Conservation (phyloP, 2,888 invertebrate genomes). For the Sinodicranocentrus sp. region DNA sequence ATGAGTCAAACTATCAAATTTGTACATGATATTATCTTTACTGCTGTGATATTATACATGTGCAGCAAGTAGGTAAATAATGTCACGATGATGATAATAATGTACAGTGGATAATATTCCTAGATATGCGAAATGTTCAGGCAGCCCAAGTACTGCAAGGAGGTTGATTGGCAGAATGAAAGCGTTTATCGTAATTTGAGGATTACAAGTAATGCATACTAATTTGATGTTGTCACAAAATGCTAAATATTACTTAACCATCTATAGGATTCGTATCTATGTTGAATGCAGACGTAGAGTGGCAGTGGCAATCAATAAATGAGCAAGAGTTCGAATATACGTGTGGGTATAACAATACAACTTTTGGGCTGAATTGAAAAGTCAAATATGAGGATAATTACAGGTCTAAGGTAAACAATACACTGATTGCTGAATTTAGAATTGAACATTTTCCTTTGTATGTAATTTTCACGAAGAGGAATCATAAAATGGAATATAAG, state of each 20-base stretch:
- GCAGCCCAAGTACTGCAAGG: neutral
- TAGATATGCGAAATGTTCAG: slow-evolving; percentile 54
- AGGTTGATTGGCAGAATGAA: slow-evolving; percentile 67
- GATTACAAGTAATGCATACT: slow-evolving; percentile 67
- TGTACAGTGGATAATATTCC: slow-evolving; percentile 19
- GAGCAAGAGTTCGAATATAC: neutral
- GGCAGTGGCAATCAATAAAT: slow-evolving; percentile 7
- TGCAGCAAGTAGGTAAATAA: slow-evolving; percentile 31
- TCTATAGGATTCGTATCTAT: slow-evolving; percentile 4
- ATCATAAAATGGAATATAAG: neutral
- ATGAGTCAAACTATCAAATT: slow-evolving; percentile 30
- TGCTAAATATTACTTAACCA: slow-evolving; percentile 25
- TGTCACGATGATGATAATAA: slow-evolving; percentile 47
- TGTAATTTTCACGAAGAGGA: neutral
- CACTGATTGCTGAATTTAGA: neutral
- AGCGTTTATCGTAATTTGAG: slow-evolving; percentile 63
- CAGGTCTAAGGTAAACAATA: neutral
- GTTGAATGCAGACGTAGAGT: neutral
- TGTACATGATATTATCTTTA: slow-evolving; percentile 41
- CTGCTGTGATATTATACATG: slow-evolving; percentile 5
- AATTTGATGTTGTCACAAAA: slow-evolving; percentile 64
- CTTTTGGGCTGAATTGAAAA: slow-evolving; percentile 8
- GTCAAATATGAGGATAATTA: neutral
- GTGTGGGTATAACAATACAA: neutral
- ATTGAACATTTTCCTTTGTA: neutral